These are phyloP conservation scores for Drosophila pseudotalamancana DNA, from an alignment of 2,888 invertebrate species.

Conservation along the genomic window DNA sequence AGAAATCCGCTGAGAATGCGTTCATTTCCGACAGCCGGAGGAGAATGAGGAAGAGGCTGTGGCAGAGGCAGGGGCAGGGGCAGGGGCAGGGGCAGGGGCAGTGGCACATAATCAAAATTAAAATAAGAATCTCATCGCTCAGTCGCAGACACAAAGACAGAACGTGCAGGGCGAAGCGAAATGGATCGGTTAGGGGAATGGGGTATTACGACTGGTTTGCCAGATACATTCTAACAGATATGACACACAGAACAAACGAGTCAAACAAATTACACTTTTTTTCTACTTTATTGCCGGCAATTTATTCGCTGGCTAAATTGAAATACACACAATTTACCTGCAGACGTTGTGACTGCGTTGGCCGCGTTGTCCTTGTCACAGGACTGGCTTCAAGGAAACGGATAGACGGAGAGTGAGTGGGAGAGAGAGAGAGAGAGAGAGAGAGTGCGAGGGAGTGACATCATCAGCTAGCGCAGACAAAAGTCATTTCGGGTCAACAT, in stretches of 20 bases:
- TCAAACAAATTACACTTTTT: slow-evolving; percentile 76
- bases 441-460: slow-evolving; percentile 58
- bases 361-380: slow-evolving; percentile 30
- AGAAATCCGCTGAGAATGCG: slow-evolving; percentile 60
- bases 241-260: slow-evolving; percentile 75
- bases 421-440: not conserved
- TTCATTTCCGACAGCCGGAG: slow-evolving; percentile 44
- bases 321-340: slow-evolving; percentile 77
- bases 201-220: not conserved
- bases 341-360: slow-evolving; percentile 37
- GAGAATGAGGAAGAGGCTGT: no score
- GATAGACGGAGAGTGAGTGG: not conserved
- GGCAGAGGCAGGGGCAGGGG: slow-evolving; percentile 19
- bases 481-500: slow-evolving; percentile 47
- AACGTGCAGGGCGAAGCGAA: no score
- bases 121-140: slow-evolving; percentile 78
- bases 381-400: no score
- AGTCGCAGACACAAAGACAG: slow-evolving; percentile 54
- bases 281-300: slow-evolving; percentile 74
- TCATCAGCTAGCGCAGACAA: slow-evolving; percentile 47
- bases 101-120: slow-evolving; percentile 74
- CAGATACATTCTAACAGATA: slow-evolving; percentile 74
- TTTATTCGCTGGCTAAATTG: slow-evolving; percentile 75
- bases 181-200: no score
- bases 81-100: slow-evolving; percentile 5